Percentiles rank a stretch among this genome's conserved stretches.
Evolutionary conservation across 2,888 invertebrate genomes (phyloP).

Genomic region (Hyposoter dolosus): DNA sequence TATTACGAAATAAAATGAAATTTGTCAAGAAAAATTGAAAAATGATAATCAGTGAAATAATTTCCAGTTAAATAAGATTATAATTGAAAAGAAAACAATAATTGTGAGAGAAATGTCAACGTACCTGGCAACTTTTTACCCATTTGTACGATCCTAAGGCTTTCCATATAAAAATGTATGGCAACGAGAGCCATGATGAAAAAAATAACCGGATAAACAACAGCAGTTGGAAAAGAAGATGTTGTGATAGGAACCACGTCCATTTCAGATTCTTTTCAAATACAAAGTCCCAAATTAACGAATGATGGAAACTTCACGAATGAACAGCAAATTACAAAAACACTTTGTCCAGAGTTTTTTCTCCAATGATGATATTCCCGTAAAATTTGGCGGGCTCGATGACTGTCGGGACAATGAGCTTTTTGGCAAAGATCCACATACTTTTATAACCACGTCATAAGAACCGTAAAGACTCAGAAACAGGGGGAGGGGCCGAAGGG

Average conservation of each 20-base stretch:
- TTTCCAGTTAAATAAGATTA: not conserved
- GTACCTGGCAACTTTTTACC: constrained; percentile 81
- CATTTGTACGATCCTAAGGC: constrained; percentile 73
- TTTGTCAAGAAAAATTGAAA: not conserved
- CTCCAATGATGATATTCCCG: constrained; percentile 10
- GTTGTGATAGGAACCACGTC: constrained; percentile 74
- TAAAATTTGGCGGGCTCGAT: constrained; percentile 27
- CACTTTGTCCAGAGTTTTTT: not conserved
- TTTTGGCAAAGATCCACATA: constrained; percentile 46
- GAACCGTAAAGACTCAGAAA: not conserved
- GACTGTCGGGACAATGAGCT: constrained; percentile 58
- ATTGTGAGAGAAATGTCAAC: not conserved
- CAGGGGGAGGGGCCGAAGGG: constrained; percentile 12
- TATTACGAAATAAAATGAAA: not conserved
- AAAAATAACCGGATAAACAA: constrained; percentile 79
- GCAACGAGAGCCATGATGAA: constrained; percentile 76
- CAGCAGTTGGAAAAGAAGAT: constrained; percentile 72
- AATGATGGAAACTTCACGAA: constrained; percentile 29
- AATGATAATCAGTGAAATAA: not conserved
- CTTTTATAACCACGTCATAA: constrained; percentile 74
- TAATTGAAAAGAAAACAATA: not conserved
- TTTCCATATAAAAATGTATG: constrained; percentile 80
- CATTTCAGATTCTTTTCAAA: constrained; percentile 70
- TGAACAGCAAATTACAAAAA: not conserved
- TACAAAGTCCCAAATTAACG: not conserved